Conservation (phyloP, 1,140 invertebrate species). For the Pentalonia nigronervosa region DNA sequence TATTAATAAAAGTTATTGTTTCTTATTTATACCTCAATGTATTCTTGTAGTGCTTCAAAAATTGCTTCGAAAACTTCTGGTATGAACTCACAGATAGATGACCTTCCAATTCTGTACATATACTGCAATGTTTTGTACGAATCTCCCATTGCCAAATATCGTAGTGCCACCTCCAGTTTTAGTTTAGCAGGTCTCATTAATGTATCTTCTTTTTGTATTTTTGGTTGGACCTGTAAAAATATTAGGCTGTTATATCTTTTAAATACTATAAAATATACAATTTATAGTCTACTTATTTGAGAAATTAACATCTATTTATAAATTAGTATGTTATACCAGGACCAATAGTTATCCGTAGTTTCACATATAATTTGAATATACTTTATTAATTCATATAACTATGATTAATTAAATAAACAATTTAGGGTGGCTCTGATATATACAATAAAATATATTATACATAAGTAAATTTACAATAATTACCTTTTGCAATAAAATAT, state of each 20-base stretch:
- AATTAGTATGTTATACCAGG: too few species aligned
- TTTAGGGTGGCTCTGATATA: too few species aligned
- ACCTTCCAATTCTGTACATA: conserved; percentile 62
- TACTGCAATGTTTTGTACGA: conserved; percentile 61
- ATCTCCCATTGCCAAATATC: conserved; percentile 58
- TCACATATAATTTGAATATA: not conserved
- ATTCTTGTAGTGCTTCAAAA: not conserved
- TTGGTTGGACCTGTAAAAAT: not conserved
- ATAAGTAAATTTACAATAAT: not conserved
- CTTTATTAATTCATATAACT: not conserved
- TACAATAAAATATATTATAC: too few species aligned
- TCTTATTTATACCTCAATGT: not conserved
- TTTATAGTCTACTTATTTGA: too few species aligned
- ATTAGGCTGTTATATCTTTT: not conserved
- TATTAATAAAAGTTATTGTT: not conserved
- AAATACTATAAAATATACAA: not conserved
- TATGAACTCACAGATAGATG: conserved; percentile 61
- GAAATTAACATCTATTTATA: too few species aligned
- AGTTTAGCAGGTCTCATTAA: conserved; percentile 29
- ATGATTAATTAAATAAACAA: not conserved
- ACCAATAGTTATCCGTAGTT: too few species aligned
- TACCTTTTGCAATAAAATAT: conserved; percentile 61
- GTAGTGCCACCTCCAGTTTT: conserved; percentile 13
- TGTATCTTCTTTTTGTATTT: conserved; percentile 37
- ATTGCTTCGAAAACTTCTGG: conserved; percentile 39